Evolutionary conservation across 1,140 invertebrate species (phyloP), one percentile per base, ranked within the genome.

Genomic region (Magallana angulata): DNA sequence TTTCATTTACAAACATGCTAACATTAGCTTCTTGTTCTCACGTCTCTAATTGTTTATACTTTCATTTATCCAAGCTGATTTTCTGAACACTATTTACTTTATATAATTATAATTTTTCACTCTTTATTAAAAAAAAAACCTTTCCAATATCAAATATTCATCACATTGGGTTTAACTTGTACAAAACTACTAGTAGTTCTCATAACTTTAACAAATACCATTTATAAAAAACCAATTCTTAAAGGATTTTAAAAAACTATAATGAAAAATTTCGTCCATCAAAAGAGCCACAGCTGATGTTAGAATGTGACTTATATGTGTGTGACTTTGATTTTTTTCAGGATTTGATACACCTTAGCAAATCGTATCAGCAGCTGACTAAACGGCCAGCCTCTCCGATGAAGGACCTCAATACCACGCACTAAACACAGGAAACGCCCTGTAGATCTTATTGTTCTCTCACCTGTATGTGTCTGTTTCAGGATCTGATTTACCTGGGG

Each of bases 261-360:
- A 3, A 48, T 48, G 1, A 48, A 48, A 48, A 48, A 48, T 48
- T 1, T 48, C 2, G 1, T 48, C 1, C 5, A 48, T 48, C 36
- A 48, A 48, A 48, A 48, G 18, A 36, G 9, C 18, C 24, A 8
- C 24, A 30, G 68, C 68, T 76, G 68, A 76, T 76, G 68, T 76
- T 76, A 24, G 68, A 18, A 76, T 76, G 68, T 76, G 12, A 24
- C 36, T 30, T 76, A 12, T 48, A 48, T 48, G 36, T 48, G 36
- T 48, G 36, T 48, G 36, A 48, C 36, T 64, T 48, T 64, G 57
- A 0, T 86, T 56, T 60, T 12, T 82, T 87, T 84, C 57, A 87
- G 86, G 86, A 87, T 59, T 76, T 87, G 18, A 87, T 87, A 24
- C 86, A 87, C n/a, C 86, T 87, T 16, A 84, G 82, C 60, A 84